Evolutionary conservation across 2,113 vertebrate species (phyloP).

Genomic region (Odocoileus virginianus): DNA sequence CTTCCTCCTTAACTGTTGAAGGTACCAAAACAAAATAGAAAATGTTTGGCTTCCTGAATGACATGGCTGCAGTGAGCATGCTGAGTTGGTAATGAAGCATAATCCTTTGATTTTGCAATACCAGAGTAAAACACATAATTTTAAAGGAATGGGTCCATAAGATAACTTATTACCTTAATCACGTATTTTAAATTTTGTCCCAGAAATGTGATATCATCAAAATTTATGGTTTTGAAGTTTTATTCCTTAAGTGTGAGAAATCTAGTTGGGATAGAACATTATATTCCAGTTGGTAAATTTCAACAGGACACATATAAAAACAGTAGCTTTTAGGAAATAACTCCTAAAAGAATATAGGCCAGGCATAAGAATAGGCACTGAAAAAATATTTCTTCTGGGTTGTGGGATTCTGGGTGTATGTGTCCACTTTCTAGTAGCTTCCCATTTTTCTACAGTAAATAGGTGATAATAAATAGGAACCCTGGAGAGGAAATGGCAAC

Average conservation of each 20-base stretch:
- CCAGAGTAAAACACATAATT: background rate
- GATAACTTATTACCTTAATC: background rate
- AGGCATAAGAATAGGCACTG: background rate
- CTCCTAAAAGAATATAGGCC: background rate
- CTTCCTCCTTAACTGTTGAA: background rate
- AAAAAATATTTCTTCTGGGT: background rate
- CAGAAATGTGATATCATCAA: background rate
- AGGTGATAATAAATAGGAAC: background rate
- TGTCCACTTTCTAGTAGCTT: background rate
- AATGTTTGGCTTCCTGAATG: constrained; percentile 40
- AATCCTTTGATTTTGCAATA: constrained; percentile 12
- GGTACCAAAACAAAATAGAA: constrained; percentile 47
- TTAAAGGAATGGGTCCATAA: background rate
- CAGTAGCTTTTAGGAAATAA: background rate
- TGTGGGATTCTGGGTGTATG: background rate
- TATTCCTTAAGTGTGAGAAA: background rate
- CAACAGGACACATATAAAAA: background rate
- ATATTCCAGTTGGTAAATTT: background rate
- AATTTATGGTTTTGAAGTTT: background rate
- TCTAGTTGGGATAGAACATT: background rate
- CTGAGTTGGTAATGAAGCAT: background rate
- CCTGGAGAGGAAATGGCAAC: background rate
- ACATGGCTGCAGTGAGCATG: background rate
- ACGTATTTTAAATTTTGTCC: background rate
- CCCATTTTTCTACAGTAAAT: background rate